Percentiles rank a stretch among this genome's conserved stretches.
Conservation (phyloP, 2,797 vertebrate genomes). For the Clamator glandarius region DNA sequence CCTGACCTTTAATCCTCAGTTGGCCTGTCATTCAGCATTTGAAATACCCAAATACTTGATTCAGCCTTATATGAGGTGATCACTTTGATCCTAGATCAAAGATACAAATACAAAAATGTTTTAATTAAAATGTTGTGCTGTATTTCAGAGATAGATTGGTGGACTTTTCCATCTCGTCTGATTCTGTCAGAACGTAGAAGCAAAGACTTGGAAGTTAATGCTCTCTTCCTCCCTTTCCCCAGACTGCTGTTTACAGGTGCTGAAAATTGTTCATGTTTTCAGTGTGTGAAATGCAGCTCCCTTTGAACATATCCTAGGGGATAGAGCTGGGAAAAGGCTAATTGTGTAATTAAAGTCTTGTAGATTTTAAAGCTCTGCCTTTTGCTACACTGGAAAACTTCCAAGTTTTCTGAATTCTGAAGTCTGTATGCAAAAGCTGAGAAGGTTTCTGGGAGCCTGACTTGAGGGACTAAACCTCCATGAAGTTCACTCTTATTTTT, state of each 20-base stretch:
- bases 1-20: slow-evolving; percentile 49
- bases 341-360: background rate
- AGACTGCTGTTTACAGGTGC: background rate
- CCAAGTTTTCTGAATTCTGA: background rate
- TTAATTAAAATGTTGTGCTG: slow-evolving; percentile 31
- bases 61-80: slow-evolving; percentile 19
- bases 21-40: slow-evolving; percentile 30
- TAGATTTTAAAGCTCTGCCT: background rate
- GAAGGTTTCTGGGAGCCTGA: background rate
- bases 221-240: background rate
- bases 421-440: background rate
- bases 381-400: background rate
- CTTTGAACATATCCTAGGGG: slow-evolving; percentile 20
- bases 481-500: background rate
- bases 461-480: background rate
- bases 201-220: slow-evolving; percentile 9
- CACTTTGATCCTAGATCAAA: slow-evolving; percentile 45
- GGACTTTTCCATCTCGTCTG: slow-evolving; percentile 13
- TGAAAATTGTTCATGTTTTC: slow-evolving; percentile 21
- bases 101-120: slow-evolving; percentile 30
- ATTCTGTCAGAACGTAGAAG: background rate
- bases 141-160: slow-evolving; percentile 9
- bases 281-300: background rate
- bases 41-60: slow-evolving; percentile 38
- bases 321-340: background rate